Evolutionary conservation across 2,113 vertebrate genomes (phyloP).

Genomic region (Chitala chitala): DNA sequence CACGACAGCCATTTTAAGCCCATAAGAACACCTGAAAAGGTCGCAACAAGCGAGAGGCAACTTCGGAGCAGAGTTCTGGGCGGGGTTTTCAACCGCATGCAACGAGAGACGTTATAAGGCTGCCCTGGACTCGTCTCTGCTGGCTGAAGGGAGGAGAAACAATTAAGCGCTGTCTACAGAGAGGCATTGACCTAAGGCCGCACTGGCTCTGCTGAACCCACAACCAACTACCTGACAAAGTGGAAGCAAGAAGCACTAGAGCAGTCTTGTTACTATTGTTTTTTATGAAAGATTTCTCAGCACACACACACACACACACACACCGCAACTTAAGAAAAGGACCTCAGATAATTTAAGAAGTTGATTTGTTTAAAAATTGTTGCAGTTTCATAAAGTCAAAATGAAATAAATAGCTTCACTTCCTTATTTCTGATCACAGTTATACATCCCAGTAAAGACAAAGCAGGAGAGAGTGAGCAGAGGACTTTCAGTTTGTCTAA

Average conservation of each 20-base stretch:
- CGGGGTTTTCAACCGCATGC: slow-evolving; percentile 36
- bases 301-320: not conserved
- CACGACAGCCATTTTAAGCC: slow-evolving; percentile 63
- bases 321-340: too few species aligned
- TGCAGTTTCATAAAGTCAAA: too few species aligned
- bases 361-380: too few species aligned
- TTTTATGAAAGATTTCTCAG: not conserved
- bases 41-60: slow-evolving; percentile 51
- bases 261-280: too few species aligned
- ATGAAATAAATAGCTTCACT: too few species aligned
- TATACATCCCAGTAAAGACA: too few species aligned
- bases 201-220: slow-evolving; percentile 10
- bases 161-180: slow-evolving; percentile 45
- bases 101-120: slow-evolving; percentile 39
- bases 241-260: not conserved
- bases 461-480: too few species aligned
- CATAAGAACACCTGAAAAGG: slow-evolving; percentile 68
- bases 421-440: too few species aligned
- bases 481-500: too few species aligned
- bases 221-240: not conserved
- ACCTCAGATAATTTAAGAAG: too few species aligned
- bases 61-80: slow-evolving; percentile 43
- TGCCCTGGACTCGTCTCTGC: slow-evolving; percentile 41
- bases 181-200: slow-evolving; percentile 34
- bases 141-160: slow-evolving; percentile 40